Base-by-base conservation (phyloP, 2,888 invertebrate species). In the Caenorhabditis macrosperma region DNA sequence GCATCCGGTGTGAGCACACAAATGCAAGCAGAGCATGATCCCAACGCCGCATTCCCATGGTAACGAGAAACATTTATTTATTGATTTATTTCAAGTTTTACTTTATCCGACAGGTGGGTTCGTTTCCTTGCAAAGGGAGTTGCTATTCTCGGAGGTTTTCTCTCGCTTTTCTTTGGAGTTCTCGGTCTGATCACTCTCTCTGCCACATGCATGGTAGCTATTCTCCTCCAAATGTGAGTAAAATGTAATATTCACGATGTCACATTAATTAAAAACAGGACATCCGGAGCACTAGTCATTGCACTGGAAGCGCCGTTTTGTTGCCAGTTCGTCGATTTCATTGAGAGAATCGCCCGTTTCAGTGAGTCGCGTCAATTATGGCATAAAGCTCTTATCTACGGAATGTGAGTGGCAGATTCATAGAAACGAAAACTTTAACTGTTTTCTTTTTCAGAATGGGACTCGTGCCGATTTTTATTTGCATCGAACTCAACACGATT, bases 221-320 rank as follows among this genome's bases (percentile, higher is more conserved):
- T 86, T 38, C 84, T 90, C 17, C 76, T 90, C 12, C 90, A 90
- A 75, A 81, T 90, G 89, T 89, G 59, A 82, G 85, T 79, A 46
- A n/a, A n/a, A 26, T 22, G 7, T 44, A n/a, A 50, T 17, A 35
- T 55, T 55, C 26, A 24, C 35, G 26, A 44, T 44, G 24, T 17
- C 33, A 33, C 5, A 33, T 5, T 33, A 7, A 33, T 33, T 5
- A 33, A 9, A 33, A 9, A 17, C 44, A 44, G 93, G 90, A 90
- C 96, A 81, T 94, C 95, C 81, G 97, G 96, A 46, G 96, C 97
- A 92, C 90, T 95, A 81, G 94, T 95, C 79, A 93, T 96, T 86
- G 94, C 95, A 52, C 93, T 97, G 89, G 98, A 98, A 92, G 97
- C 97, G 46, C 98, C 98, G 0, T 97, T 95, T 91, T 97, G 97